Base-by-base conservation (phyloP, 2,797 vertebrate genomes). In the Poliocrania exsul region DNA sequence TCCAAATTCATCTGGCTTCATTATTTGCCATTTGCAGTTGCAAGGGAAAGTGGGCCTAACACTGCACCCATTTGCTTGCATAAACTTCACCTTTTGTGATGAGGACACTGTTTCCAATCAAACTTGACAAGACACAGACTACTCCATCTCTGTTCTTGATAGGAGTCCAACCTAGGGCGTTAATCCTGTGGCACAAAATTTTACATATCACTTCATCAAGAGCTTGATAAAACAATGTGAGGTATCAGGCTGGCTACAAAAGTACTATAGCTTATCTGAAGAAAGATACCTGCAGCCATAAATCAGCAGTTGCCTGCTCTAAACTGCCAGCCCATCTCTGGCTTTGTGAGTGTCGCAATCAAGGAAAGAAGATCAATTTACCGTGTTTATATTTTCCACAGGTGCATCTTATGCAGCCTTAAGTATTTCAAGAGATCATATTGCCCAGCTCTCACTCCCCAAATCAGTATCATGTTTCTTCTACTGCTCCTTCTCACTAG, bases 81-180 rank as follows among this genome's bases (percentile, higher is more conserved):
- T 70, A 38, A 53, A 64, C 16, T 49, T 28, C 24, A 38, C 8
- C 7, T 38, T 80, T 51, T 72, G 25, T 44, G 33, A 23, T 23
- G 8, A 81, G 28, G 53, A n/a, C n/a, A 26, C 5, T 24, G 10
- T 46, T 81, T 50, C 23, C 28, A 66, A 54, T 15, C 12, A 75
- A 66, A 57, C 9, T 33, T 70, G 23, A 20, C 29, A 64, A 57
- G 8, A 38, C 11, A 54, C 20, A 78, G 9, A 8, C 23, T 78
- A 16, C n/a, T 78, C 75, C 26, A 38, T 50, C 50, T 69, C 37
- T 35, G 25, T 64, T 94, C n/a, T 46, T 65, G n/a, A 56, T 16
- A 74, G n/a, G 0, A 46, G 25, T 5, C 10, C 6, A 53, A 35
- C 2, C 5, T 35, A n/a, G 21, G 21, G 2, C 18, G 46, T 33